These are phyloP conservation scores for Lethenteron camtschaticum DNA, from an alignment of 2,113 vertebrate species.

Conservation along the genomic window DNA sequence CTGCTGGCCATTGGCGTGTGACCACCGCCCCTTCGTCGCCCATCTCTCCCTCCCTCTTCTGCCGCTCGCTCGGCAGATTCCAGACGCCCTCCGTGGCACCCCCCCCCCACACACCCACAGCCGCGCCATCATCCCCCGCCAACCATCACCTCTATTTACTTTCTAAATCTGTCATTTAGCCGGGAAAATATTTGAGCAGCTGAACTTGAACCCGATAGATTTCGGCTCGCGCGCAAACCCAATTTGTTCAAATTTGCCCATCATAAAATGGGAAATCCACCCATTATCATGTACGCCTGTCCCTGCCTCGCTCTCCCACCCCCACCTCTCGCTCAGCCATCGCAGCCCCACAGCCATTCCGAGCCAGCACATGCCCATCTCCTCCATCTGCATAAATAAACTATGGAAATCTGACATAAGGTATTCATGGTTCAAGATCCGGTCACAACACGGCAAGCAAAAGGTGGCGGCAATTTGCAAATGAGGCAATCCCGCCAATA, in stretches of 20 bases:
- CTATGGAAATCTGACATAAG: no score
- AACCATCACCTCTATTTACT: conserved; percentile 3
- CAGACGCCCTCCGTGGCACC: not conserved
- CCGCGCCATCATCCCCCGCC: not conserved
- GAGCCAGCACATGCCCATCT: no score
- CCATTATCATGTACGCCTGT: not conserved
- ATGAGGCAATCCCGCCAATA: no score
- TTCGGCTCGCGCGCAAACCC: not conserved
- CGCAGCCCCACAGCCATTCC: no score
- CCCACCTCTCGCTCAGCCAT: not conserved
- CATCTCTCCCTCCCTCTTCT: not conserved
- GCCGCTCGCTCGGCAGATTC: not conserved
- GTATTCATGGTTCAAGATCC: no score
- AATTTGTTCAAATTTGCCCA: conserved; percentile 6
- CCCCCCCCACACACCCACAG: not conserved
- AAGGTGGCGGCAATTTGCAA: no score
- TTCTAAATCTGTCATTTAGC: conserved; percentile 6
- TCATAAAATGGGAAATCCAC: conserved; percentile 4
- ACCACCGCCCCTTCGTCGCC: not conserved
- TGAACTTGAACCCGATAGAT: conserved; percentile 6
- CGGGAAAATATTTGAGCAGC: conserved; percentile 5
- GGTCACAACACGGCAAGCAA: no score
- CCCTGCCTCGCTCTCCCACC: not conserved
- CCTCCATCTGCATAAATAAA: no score
- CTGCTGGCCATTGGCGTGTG: no score